Percentiles rank a stretch among this genome's conserved stretches.
These are phyloP conservation scores for Prosopocoilus inquinatus DNA, from an alignment of 2,888 invertebrate species.

Conservation along the genomic window DNA sequence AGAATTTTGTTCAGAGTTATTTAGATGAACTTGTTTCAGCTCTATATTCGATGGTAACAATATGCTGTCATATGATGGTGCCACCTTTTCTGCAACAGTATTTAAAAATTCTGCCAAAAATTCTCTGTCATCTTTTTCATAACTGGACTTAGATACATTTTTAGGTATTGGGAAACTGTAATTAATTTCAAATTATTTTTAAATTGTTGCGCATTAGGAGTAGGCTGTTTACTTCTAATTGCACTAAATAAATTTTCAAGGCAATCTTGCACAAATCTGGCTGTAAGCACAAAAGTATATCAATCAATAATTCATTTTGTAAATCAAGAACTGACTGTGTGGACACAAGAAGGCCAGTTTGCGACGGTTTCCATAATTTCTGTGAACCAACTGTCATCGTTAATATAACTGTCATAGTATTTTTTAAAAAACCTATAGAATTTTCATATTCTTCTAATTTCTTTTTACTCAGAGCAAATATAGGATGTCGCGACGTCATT, in stretches of 20 bases:
- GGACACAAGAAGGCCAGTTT: slow-evolving; percentile 15
- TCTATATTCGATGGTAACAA: neutral
- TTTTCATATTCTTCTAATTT: slow-evolving; percentile 14
- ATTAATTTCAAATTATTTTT: slow-evolving; percentile 16
- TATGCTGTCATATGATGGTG: neutral
- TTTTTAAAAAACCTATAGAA: slow-evolving; percentile 8
- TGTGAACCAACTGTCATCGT: slow-evolving; percentile 9
- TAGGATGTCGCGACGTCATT: slow-evolving; percentile 23
- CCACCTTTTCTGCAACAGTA: neutral
- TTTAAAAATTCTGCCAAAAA: neutral
- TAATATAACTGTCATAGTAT: slow-evolving; percentile 9
- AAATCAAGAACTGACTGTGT: slow-evolving; percentile 18
- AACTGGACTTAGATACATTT: slow-evolving; percentile 13
- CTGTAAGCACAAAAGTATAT: slow-evolving; percentile 15
- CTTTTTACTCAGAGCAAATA: slow-evolving; percentile 14
- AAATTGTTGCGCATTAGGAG: slow-evolving; percentile 14
- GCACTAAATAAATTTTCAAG: slow-evolving; percentile 19
- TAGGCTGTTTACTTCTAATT: slow-evolving; percentile 12
- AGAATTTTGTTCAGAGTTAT: neutral
- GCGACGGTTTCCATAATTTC: slow-evolving; percentile 15
- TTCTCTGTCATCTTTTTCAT: slow-evolving; percentile 4
- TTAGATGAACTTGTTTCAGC: neutral
- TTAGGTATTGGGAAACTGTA: slow-evolving; percentile 18
- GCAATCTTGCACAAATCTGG: slow-evolving; percentile 19
- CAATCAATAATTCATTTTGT: slow-evolving; percentile 11